Evolutionary conservation across 35 echinoderm and acorn worm species (phyloP).

Genomic region (Apostichopus californicus): DNA sequence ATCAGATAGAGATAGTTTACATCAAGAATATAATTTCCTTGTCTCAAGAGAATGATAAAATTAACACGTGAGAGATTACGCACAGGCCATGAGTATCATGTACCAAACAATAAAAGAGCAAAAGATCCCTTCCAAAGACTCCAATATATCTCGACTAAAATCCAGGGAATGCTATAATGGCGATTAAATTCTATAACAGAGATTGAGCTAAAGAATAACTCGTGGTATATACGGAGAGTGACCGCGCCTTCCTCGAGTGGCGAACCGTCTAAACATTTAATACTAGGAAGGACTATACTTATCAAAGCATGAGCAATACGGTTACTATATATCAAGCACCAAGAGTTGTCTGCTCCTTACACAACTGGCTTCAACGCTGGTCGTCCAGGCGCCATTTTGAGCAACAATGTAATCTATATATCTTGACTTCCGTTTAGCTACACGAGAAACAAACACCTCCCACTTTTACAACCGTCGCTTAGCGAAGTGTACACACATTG

Average conservation of each 20-base stretch:
- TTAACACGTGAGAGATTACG: slow-evolving; percentile 12
- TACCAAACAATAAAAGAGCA: not conserved
- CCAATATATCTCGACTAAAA: not conserved
- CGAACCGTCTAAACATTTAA: not conserved
- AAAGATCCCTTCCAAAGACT: not conserved
- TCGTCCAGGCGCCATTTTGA: slow-evolving; percentile 35
- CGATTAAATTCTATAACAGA: not conserved
- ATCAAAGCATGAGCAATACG: not conserved
- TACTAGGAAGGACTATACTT: not conserved
- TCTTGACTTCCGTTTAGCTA: not conserved
- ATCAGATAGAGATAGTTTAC: not conserved
- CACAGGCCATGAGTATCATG: not conserved
- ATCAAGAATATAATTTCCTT: not conserved
- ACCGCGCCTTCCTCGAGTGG: slow-evolving; percentile 2
- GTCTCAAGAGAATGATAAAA: not conserved
- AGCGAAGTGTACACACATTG: slow-evolving; percentile 29
- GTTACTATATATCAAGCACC: not conserved
- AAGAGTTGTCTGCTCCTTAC: not conserved
- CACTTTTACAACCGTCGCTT: slow-evolving; percentile 6
- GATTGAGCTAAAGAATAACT: not conserved
- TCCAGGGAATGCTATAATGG: not conserved
- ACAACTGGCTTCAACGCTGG: not conserved
- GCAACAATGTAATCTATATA: not conserved
- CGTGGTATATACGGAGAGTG: not conserved
- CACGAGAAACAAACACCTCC: slow-evolving; percentile 21